A percentile compares a stretch with the other conserved stretches of the same genome.
Evolutionary conservation across 2,888 invertebrate species (phyloP).

Genomic region (Epirrhoe alternata): DNA sequence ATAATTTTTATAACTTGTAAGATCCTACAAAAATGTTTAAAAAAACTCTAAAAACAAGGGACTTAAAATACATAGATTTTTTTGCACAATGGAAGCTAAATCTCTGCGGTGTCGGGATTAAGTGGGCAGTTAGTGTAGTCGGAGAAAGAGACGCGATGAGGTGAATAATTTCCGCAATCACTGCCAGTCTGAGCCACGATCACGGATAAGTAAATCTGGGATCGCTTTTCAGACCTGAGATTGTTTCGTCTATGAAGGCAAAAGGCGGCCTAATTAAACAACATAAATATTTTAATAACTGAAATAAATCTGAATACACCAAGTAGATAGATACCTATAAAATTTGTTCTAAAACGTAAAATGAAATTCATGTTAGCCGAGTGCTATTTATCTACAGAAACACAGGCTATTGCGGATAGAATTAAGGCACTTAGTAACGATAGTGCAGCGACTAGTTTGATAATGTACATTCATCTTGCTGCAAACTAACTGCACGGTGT

Average conservation of each 20-base stretch:
- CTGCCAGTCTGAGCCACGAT: slow-evolving; percentile 48
- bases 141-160: slow-evolving; percentile 65
- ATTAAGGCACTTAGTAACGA: slow-evolving; percentile 24
- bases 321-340: too few species aligned
- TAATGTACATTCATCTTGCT: slow-evolving; percentile 52
- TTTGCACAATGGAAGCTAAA: slow-evolving; percentile 30
- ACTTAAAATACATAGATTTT: background rate
- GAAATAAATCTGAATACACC: too few species aligned
- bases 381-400: background rate
- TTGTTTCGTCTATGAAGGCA: slow-evolving; percentile 1
- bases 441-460: slow-evolving; percentile 47
- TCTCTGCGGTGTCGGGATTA: slow-evolving; percentile 53
- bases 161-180: slow-evolving; percentile 79
- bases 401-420: background rate
- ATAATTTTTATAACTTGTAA: too few species aligned
- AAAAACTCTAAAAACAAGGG: background rate
- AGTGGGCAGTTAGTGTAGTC: slow-evolving; percentile 59
- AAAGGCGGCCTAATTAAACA: background rate
- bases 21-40: too few species aligned
- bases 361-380: background rate
- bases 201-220: slow-evolving; percentile 23
- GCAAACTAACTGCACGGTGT: slow-evolving; percentile 40
- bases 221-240: slow-evolving; percentile 8
- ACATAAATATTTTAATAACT: background rate
- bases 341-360: too few species aligned